phyloP scores from a whole-genome alignment of 1,140 invertebrate species.

The Solenopsis fugax region DNA sequence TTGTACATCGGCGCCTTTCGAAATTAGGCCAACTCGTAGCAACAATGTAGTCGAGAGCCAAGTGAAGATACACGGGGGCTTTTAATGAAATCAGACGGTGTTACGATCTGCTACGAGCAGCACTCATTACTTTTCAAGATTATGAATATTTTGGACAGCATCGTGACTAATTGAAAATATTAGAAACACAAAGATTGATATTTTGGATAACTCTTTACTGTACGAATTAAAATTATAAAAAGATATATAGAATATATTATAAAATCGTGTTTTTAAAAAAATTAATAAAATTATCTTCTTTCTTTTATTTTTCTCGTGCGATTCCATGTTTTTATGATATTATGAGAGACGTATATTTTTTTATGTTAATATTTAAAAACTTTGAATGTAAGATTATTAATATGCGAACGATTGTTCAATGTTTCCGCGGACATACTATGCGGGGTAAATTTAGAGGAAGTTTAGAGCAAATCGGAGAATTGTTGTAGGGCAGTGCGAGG shows the following conservation, averaged over 20 bases:
- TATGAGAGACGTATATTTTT: background rate
- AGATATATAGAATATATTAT: background rate
- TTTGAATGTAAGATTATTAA: background rate
- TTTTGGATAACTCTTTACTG: background rate
- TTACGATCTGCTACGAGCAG: slow-evolving; percentile 50
- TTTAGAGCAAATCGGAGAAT: slow-evolving; percentile 17
- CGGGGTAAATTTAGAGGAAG: background rate
- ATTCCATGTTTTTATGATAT: background rate
- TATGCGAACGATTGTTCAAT: background rate
- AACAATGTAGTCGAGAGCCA: slow-evolving; percentile 70
- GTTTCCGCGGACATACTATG: background rate
- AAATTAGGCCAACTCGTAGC: slow-evolving; percentile 65
- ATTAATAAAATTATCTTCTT: background rate
- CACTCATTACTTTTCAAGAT: slow-evolving; percentile 61
- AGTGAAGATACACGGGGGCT: slow-evolving; percentile 41
- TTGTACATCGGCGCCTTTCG: slow-evolving; percentile 49
- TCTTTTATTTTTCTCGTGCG: background rate
- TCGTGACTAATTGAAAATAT: background rate
- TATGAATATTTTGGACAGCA: slow-evolving; percentile 56
- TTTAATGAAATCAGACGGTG: slow-evolving; percentile 60
- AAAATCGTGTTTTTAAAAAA: background rate
- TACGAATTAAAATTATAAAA: background rate
- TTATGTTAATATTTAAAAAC: background rate
- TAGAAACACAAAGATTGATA: background rate
- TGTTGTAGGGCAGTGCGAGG: slow-evolving; percentile 42